Evolutionary conservation across 2,797 vertebrate genomes (phyloP).

Genomic region (Acanthornis magna): DNA sequence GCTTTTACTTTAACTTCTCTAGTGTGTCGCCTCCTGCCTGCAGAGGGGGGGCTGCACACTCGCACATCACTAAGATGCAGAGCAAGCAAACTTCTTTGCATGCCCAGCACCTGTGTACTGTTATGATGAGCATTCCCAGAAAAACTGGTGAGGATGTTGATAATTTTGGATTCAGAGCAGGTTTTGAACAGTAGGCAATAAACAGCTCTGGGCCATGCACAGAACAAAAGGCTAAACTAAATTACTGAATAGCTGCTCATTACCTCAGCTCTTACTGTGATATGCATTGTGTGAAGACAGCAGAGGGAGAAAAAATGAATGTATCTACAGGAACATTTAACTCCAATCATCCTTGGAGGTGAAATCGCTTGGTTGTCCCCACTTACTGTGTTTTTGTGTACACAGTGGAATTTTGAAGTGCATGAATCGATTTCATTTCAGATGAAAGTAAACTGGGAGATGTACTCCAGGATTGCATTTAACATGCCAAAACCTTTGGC

Average conservation of each 20-base stretch:
- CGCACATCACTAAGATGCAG: neutral
- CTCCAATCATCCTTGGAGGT: neutral
- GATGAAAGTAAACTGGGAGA: neutral
- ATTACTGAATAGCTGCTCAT: neutral
- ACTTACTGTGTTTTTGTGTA: neutral
- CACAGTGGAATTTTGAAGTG: neutral
- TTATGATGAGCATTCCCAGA: neutral
- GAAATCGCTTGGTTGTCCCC: neutral
- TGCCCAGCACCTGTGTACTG: neutral
- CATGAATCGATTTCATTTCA: neutral
- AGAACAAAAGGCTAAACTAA: slow-evolving; percentile 21
- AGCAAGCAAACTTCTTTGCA: neutral
- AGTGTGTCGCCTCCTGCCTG: neutral
- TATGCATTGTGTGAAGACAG: neutral
- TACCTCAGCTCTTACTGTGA: neutral
- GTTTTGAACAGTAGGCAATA: neutral
- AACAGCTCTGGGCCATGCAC: neutral
- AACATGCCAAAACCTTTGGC: neutral
- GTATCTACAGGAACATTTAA: neutral
- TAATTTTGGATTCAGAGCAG: neutral
- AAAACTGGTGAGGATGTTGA: neutral
- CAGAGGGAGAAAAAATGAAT: neutral
- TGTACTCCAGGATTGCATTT: neutral
- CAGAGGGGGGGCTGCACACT: neutral
- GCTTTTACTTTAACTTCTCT: neutral